phyloP scores from a whole-genome alignment of 2,797 vertebrate genomes.

The Parotocinclus haroldoi region DNA sequence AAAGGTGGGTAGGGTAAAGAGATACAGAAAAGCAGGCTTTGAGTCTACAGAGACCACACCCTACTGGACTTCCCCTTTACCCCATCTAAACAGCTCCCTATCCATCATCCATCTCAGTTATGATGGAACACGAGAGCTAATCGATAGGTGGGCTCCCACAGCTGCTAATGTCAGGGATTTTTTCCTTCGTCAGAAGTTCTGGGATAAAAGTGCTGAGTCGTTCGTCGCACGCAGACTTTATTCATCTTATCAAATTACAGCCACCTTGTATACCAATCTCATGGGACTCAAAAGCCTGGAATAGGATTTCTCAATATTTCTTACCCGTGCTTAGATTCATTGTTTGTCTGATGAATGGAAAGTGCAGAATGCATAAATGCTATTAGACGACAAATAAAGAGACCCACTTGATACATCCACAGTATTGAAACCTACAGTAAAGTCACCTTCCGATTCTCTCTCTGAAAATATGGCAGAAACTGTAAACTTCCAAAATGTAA shows the following conservation, averaged over 20 bases:
- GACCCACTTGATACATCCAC: neutral
- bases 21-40: conserved; percentile 2
- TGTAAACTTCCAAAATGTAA: too few relatives aligned
- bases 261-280: conserved; percentile 57
- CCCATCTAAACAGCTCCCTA: conserved; percentile 49
- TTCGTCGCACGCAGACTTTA: conserved; percentile 47
- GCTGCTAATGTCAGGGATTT: conserved; percentile 63
- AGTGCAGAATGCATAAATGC: conserved; percentile 34
- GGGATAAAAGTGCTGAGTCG: conserved; percentile 63
- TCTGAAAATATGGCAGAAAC: too few relatives aligned
- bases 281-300: conserved; percentile 39
- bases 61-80: conserved; percentile 38
- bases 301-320: conserved; percentile 50
- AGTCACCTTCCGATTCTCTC: too few relatives aligned
- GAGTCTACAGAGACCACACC: conserved; percentile 30
- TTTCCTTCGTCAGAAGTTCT: conserved; percentile 54
- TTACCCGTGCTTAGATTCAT: conserved; percentile 37
- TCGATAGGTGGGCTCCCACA: conserved; percentile 59
- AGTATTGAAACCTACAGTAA: too few relatives aligned
- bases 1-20: conserved; percentile 1
- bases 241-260: conserved; percentile 64
- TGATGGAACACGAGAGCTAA: conserved; percentile 56
- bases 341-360: conserved; percentile 41
- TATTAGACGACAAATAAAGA: conserved; percentile 10
- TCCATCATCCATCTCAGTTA: conserved; percentile 51